Evolutionary conservation across 1,140 invertebrate genomes (phyloP), one percentile per base, ranked within the genome.

Genomic region (Teleopsis dalmanni): DNA sequence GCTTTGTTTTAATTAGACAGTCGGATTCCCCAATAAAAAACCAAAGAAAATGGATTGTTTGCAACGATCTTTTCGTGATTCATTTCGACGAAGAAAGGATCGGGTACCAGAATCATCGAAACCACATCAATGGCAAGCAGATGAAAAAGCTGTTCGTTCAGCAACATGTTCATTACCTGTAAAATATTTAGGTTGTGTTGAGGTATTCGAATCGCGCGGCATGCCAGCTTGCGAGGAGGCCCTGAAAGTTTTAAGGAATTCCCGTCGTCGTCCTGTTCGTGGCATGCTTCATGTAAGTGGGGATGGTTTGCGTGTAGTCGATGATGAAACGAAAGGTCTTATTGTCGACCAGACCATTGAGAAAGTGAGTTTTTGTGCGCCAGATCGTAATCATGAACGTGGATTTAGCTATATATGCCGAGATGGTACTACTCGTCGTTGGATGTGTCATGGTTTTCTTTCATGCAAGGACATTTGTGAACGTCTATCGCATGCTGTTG

Each of bases 261-360:
- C 91, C 6, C 80, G 89, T 54, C 78, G 89, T 55, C 79, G 90
- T 57, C 87, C 91, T 7, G 82, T 95, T 4, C 83, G 91, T 57
- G 90, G 91, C 2, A 80, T 95, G 50, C 77, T 99, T 11, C 94
- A 97, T 69, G 91, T 99, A 2, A 96, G 94, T 46, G 96, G 95
- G 1, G 96, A 99, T 74, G 94, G 95, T 8, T 74, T 99, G 19
- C 77, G 96, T 8, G 95, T 99, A 2, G 96, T 99, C 0, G 97
- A 99, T 72, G 95, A 98, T 62, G 95, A 98, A 62, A 98, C 94
- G 9, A 98, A 98, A 75, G 95, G 95, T 22, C 78, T 99, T 38
- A 94, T 99, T 54, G 94, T 99, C 13, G 97, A 99, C 76, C 97
- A 99, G 74, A 99, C 96, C 4, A 99, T 99, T 52, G 97, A 99